Evolutionary conservation across 2,797 vertebrate genomes (phyloP), one percentile per base, ranked within the genome.

Genomic region (Sarcoramphus papa): DNA sequence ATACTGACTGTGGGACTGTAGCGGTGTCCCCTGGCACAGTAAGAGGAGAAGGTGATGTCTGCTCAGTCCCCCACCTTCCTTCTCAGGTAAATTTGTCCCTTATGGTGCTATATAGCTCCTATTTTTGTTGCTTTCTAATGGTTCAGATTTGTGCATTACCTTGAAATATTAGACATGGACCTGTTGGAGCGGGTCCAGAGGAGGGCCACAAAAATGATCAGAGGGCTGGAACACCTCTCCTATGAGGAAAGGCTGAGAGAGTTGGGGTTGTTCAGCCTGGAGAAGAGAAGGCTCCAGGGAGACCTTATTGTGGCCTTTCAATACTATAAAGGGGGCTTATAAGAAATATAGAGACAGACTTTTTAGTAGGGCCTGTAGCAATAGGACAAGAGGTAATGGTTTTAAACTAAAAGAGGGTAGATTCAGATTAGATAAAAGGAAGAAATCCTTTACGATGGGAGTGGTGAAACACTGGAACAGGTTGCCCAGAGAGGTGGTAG

Each of bases 381-480:
- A 19, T 2, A 70, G 6, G 21, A 62, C 15, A n/a, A n/a, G 14
- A 6, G 5, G 14, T 51, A 35, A 56, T 35, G 5, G 2, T 51
- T 90, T 72, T 28, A n/a, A 93, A 31, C 7, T 35, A 33, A 40
- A 45, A 64, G 45, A 53, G 4, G 3, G 4, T 31, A 63, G 16
- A 21, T 80, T 41, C 13, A 59, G 30, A 40, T 7, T 50, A 56
- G 7, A 17, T 19, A 28, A 20, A 45, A 80, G 6, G 9, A 75
- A 40, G 3, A 79, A 2, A 1, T 27, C 28, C 18, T 78, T 79
- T 70, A 21, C 2, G 0, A 2, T 33, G 21, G 48, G 53, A 30
- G 7, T 73, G 13, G 14, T 30, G 22, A 84, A 30, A 18, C 22
- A 14, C 6, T 68, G 28, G 9, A 37, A 12, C 7, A 30, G 25